phyloP scores from a whole-genome alignment of 1,140 invertebrate genomes.

The Ylistrum balloti region DNA sequence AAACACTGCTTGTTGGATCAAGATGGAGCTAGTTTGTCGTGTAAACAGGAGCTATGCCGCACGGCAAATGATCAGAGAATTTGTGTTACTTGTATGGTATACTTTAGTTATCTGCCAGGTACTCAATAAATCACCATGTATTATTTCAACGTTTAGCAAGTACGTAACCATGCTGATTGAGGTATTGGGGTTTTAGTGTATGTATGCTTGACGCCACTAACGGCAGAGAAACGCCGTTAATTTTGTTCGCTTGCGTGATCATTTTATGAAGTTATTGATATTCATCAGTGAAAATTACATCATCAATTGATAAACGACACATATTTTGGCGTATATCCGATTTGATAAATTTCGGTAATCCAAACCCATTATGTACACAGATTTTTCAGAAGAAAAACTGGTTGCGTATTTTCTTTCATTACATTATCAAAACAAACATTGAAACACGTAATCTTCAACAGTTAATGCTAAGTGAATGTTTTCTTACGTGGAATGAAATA shows the following conservation, averaged over 20 bases:
- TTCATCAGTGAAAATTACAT: background rate
- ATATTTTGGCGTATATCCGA: no score
- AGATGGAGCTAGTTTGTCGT: constrained; percentile 23
- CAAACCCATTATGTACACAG: no score
- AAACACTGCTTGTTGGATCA: background rate
- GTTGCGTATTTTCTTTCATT: no score
- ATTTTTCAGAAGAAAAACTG: no score
- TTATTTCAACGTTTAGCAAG: background rate
- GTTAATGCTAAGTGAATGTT: no score
- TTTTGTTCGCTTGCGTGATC: background rate
- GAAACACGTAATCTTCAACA: no score
- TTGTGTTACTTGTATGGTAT: background rate
- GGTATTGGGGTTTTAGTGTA: background rate
- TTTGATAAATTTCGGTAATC: no score
- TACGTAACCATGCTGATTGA: background rate
- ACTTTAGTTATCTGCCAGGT: background rate
- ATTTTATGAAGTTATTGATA: background rate
- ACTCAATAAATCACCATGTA: background rate
- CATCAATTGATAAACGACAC: no score
- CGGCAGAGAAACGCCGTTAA: background rate
- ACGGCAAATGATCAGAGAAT: background rate
- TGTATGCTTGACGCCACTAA: background rate
- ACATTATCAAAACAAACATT: no score
- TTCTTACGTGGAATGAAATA: no score
- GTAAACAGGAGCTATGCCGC: background rate